Evolutionary conservation across 2,113 vertebrate species (phyloP), one percentile per base, ranked within the genome.

Genomic region (Caranx ignobilis): DNA sequence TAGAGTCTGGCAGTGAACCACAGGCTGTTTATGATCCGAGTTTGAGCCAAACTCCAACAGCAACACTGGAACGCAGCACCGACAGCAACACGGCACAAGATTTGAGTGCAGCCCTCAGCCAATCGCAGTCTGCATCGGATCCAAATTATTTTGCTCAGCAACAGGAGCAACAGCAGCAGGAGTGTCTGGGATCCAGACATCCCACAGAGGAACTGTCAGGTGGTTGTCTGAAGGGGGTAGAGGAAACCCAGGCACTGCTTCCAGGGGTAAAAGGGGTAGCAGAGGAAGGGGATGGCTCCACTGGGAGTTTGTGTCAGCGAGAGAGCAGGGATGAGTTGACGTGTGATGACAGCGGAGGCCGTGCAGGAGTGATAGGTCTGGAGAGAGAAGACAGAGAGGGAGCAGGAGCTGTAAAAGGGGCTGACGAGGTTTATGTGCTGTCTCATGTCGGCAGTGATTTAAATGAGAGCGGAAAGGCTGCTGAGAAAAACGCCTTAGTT

Each of bases 81-180:
- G 84, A 88, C 55, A 37, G 39, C 32, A 64, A 75, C 67, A 21
- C 69, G 45, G 80, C 66, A 68, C 67, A 45, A 62, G 67, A 85
- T 81, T 62, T 50, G n/a, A 68, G 9, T 59, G 69, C 48, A 61
- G 70, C 75, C 67, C 60, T 62, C 45, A 75, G 77, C 83, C 89
- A 91, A 75, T 88, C 83, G 21, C 86, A 80, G 71, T 64, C 71
- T 52, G 48, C 57, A 50, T 56, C 16, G 81, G 66, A 79, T 80
- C 59, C 77, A 79, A 88, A 87, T 60, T 67, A 61, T 86, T 87
- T 90, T 68, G 73, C 82, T 83, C 82, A 81, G 74, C 87, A 87
- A 87, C 85, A 84, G 81, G 65, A 91, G 64, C 52, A 83, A 66
- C 81, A 77, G 82, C 62, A 89, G 74, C 62, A 88, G 12, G 56